Conservation (phyloP, 2,888 invertebrate genomes). For the Zhengitettix transpicula region DNA sequence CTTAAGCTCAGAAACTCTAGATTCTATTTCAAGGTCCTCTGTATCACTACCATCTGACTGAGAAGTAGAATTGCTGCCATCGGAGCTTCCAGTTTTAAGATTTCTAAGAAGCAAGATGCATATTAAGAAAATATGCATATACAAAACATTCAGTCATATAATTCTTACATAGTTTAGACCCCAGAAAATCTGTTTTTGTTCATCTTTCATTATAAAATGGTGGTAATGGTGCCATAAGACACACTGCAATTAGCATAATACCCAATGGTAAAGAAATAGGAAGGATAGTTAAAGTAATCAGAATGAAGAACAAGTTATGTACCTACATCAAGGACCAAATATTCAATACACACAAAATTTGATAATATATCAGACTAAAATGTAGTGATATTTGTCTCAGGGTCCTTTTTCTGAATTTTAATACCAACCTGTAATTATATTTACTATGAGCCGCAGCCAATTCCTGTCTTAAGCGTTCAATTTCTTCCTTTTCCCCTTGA, state of each 20-base stretch:
- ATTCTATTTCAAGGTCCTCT: conserved; percentile 29
- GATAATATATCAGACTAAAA: too few species aligned
- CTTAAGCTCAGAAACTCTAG: conserved; percentile 32
- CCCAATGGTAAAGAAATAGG: too few species aligned
- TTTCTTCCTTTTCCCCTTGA: conserved; percentile 54
- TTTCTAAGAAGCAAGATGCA: conserved; percentile 6
- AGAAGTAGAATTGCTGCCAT: conserved; percentile 11
- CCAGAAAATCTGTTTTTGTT: too few species aligned
- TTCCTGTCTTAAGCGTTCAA: conserved; percentile 42
- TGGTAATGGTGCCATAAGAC: too few species aligned
- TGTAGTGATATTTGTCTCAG: too few species aligned
- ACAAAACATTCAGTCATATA: neutral
- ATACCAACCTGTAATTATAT: conserved; percentile 8
- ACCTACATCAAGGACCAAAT: too few species aligned
- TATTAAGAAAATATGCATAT: neutral
- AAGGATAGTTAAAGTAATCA: too few species aligned
- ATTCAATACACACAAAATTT: too few species aligned
- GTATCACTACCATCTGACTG: conserved; percentile 24
- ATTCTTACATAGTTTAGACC: neutral
- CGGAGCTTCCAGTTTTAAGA: conserved; percentile 9
- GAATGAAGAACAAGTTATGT: too few species aligned
- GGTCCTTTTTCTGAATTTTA: neutral
- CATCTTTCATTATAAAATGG: too few species aligned
- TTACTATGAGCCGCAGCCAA: conserved; percentile 8
- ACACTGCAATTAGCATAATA: too few species aligned